These are phyloP conservation scores for Phyllotreta cruciferae DNA, from an alignment of 2,888 invertebrate genomes.

Conservation along the genomic window DNA sequence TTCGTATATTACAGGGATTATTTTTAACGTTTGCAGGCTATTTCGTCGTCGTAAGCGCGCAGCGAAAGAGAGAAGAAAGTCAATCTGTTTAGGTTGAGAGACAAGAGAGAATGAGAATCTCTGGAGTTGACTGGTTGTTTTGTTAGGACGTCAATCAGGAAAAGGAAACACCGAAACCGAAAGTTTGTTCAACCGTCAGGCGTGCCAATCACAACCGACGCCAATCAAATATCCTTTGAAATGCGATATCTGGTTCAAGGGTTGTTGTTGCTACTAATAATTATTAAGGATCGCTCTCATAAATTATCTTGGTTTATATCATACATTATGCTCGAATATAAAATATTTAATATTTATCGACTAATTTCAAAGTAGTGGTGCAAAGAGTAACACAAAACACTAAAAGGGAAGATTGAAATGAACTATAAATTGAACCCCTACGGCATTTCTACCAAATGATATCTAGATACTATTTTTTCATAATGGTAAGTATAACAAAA, in stretches of 20 bases:
- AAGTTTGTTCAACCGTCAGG: conserved; percentile 24
- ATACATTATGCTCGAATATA: no score
- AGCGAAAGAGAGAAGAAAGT: background rate
- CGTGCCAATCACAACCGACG: conserved; percentile 20
- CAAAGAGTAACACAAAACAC: no score
- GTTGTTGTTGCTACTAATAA: conserved; percentile 7
- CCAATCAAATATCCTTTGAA: conserved; percentile 9
- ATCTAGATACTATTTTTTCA: no score
- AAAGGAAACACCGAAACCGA: conserved; percentile 24
- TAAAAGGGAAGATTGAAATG: no score
- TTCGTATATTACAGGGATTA: no score
- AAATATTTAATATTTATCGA: no score
- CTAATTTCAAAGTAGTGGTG: no score
- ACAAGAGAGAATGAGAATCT: conserved; percentile 16
- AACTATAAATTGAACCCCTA: no score
- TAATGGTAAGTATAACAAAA: no score
- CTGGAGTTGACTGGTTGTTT: conserved; percentile 27
- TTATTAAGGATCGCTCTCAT: background rate
- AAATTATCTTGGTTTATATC: background rate
- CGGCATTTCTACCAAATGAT: no score
- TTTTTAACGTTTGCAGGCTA: no score
- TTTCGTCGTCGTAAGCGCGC: background rate
- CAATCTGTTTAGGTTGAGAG: conserved; percentile 5
- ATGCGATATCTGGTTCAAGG: conserved; percentile 12
- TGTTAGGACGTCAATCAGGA: conserved; percentile 27